Percentiles rank a stretch among this genome's conserved stretches.
Conservation (phyloP, 2,888 invertebrate species). For the Cheilosia vulpina region DNA sequence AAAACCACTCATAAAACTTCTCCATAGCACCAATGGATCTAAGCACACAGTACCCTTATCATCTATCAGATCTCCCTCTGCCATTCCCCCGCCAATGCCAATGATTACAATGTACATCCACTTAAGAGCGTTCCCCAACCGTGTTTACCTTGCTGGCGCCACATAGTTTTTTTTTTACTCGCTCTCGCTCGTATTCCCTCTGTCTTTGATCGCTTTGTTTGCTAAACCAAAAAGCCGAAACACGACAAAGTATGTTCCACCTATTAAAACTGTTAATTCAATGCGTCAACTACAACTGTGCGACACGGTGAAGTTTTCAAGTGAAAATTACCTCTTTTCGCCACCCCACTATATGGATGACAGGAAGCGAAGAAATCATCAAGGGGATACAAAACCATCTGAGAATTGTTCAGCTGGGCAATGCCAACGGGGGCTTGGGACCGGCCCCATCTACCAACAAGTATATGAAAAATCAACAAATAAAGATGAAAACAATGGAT, state of each 20-base stretch:
- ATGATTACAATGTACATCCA: constrained; percentile 14
- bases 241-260: constrained; percentile 27
- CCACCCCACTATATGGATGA: constrained; percentile 23
- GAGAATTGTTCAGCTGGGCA: constrained; percentile 52
- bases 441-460: constrained; percentile 26
- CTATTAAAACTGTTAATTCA: constrained; percentile 56
- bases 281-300: constrained; percentile 9
- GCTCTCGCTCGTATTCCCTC: constrained; percentile 22
- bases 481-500: constrained; percentile 48
- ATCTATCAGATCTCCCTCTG: constrained; percentile 24
- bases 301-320: constrained; percentile 33
- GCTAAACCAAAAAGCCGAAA: constrained; percentile 8
- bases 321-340: constrained; percentile 24
- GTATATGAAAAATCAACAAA: background rate
- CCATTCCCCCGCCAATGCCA: background rate
- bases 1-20: constrained; percentile 49
- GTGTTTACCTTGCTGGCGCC: constrained; percentile 61
- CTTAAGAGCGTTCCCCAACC: constrained; percentile 16
- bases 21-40: constrained; percentile 44
- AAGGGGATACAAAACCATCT: constrained; percentile 9
- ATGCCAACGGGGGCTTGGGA: constrained; percentile 54
- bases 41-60: constrained; percentile 31
- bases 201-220: constrained; percentile 38
- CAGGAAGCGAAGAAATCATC: background rate
- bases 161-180: constrained; percentile 29